A percentile compares a stretch with the other conserved stretches of the same genome.
Conservation (phyloP, 2,888 invertebrate species). For the Spatulosminthurus flaviceps region DNA sequence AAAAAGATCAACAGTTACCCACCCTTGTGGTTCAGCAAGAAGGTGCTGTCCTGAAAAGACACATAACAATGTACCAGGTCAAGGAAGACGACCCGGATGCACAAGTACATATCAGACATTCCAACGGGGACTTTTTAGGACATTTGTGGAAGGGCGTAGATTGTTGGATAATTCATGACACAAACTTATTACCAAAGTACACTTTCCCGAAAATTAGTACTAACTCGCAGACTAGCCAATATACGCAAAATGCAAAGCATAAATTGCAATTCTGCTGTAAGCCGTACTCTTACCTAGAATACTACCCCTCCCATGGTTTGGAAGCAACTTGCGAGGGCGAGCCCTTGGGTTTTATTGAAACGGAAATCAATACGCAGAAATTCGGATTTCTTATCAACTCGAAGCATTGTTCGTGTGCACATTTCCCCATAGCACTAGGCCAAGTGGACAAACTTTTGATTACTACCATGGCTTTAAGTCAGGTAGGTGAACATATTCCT, state of each 20-base stretch:
- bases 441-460: conserved; percentile 18
- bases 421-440: neutral
- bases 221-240: neutral
- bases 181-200: conserved; percentile 6
- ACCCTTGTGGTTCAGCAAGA: neutral
- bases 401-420: conserved; percentile 12
- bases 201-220: conserved; percentile 20
- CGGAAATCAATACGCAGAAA: neutral
- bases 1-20: conserved; percentile 18
- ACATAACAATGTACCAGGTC: neutral
- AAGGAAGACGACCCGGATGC: conserved; percentile 21
- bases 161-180: conserved; percentile 24
- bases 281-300: conserved; percentile 7
- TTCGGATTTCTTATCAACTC: neutral
- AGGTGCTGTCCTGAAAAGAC: neutral
- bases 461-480: conserved; percentile 11
- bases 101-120: conserved; percentile 3
- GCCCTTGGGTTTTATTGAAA: conserved; percentile 19
- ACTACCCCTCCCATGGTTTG: conserved; percentile 15
- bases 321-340: neutral
- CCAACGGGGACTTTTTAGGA: conserved; percentile 17
- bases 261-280: neutral
- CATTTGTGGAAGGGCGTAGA: conserved; percentile 19
- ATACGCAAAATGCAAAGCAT: conserved; percentile 9
- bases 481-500: too few species aligned